A percentile compares a stretch with the other conserved stretches of the same genome.
Conservation (phyloP, 2,113 vertebrate species). For the Pagrus major region DNA sequence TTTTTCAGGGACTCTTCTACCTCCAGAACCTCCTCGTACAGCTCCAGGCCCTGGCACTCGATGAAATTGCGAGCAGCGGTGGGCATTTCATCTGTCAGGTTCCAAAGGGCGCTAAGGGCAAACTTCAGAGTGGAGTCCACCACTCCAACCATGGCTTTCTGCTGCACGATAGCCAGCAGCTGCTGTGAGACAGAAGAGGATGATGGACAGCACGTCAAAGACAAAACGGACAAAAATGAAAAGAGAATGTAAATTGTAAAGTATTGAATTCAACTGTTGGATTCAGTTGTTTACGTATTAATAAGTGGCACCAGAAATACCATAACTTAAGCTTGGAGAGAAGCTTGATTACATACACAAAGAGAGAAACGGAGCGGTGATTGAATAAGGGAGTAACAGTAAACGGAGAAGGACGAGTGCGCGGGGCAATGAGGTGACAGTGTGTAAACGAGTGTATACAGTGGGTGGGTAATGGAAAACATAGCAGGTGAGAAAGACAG, state of each 20-base stretch:
- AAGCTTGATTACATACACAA: slow-evolving; percentile 21
- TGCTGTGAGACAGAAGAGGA: slow-evolving; percentile 81
- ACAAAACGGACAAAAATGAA: background rate
- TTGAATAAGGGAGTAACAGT: slow-evolving; percentile 26
- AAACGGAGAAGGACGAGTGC: slow-evolving; percentile 33
- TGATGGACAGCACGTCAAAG: background rate
- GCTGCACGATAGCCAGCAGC: slow-evolving; percentile 94
- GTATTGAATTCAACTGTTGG: background rate
- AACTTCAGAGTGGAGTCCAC: slow-evolving; percentile 94
- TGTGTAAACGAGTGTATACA: background rate
- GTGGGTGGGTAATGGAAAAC: slow-evolving; percentile 56
- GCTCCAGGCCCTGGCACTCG: slow-evolving; percentile 93
- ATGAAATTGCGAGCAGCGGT: slow-evolving; percentile 92
- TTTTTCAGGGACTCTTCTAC: slow-evolving; percentile 68
- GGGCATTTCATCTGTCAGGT: slow-evolving; percentile 95
- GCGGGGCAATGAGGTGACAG: slow-evolving; percentile 16
- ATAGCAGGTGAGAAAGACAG: slow-evolving; percentile 19
- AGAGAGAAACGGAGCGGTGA: slow-evolving; percentile 7
- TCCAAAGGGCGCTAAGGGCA: slow-evolving; percentile 95
- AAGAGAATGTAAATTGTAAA: background rate
- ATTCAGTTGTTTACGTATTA: background rate
- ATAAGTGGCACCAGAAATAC: background rate
- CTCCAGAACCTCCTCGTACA: slow-evolving; percentile 95
- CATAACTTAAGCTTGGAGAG: slow-evolving; percentile 2
- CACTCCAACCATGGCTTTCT: slow-evolving; percentile 92